Evolutionary conservation across 2,797 vertebrate genomes (phyloP), one percentile per base, ranked within the genome.

Genomic region (Phyllotis vaccarum): DNA sequence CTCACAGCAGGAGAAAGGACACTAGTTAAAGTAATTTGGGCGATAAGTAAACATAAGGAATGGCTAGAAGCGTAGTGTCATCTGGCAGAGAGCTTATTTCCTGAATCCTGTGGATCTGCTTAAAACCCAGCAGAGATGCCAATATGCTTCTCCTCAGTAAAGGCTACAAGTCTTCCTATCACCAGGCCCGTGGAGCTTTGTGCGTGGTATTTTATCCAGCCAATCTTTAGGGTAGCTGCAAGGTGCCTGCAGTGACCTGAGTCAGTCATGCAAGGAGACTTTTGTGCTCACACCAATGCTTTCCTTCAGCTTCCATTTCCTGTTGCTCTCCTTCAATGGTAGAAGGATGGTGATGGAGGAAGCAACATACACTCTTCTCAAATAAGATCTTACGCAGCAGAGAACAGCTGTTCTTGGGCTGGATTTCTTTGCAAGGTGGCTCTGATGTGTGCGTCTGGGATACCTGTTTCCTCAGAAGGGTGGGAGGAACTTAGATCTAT

Each of bases 51-150:
- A 92, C 97, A 97, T 95, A 98, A 97, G 97, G 97, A 96, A 97
- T 94, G 95, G 96, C 96, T 97, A 60, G 95, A 93, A 98, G 97
- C 96, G 79, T n/a, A 68, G 92, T 94, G 97, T 97, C 97, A 97
- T 96, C 96, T 97, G 96, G 96, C 97, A 96, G 93, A 93, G 90
- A 95, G 94, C 96, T 98, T 96, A 98, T 97, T 98, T 98, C 98
- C 97, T 97, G 97, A 94, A 79, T 79, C 97, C 97, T 86, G 97
- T 95, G 95, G 97, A 94, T 97, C 97, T 98, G 96, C 96, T 97
- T 96, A 97, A 97, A 97, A 97, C 95, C 97, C 97, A 97, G 3
- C 97, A 96, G 98, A 97, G 97, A 96, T 88, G 91, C 93, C 97
- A 98, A 98, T 98, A 97, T 98, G 97, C 93, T 97, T 94, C 96